These are phyloP conservation scores for Leptobrachium ailaonicum DNA, from an alignment of 2,113 vertebrate species.

Conservation along the genomic window DNA sequence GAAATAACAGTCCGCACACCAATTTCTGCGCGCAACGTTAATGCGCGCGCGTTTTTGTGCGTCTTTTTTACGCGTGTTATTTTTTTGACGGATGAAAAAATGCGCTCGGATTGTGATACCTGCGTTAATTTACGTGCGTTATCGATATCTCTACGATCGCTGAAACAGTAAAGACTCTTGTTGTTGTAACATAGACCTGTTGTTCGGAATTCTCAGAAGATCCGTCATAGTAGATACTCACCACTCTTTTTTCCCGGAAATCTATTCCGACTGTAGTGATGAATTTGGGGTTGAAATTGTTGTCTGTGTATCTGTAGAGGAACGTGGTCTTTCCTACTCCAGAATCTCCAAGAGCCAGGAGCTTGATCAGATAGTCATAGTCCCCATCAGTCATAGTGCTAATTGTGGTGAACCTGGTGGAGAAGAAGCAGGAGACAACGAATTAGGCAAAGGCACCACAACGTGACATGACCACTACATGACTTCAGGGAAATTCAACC, in stretches of 20 bases:
- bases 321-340: slow-evolving; percentile 94
- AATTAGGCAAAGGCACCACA: neutral
- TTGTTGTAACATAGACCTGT: too few relatives aligned
- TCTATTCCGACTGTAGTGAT: slow-evolving; percentile 96
- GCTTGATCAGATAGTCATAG: slow-evolving; percentile 96
- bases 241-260: slow-evolving; percentile 96
- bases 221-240: slow-evolving; percentile 64
- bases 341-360: slow-evolving; percentile 92
- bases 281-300: slow-evolving; percentile 95
- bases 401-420: slow-evolving; percentile 69
- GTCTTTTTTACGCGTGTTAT: too few relatives aligned
- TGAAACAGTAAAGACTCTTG: too few relatives aligned
- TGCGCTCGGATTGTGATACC: too few relatives aligned
- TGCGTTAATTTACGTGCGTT: too few relatives aligned
- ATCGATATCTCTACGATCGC: too few relatives aligned
- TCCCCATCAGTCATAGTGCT: slow-evolving; percentile 97
- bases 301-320: slow-evolving; percentile 91
- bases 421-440: neutral
- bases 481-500: too few relatives aligned
- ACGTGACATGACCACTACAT: too few relatives aligned
- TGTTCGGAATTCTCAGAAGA: neutral
- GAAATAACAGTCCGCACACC: too few relatives aligned
- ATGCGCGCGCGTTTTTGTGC: too few relatives aligned
- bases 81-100: too few relatives aligned
- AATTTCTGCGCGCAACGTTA: too few relatives aligned